A percentile compares a stretch with the other conserved stretches of the same genome.
phyloP scores from a whole-genome alignment of 1,140 invertebrate species.

The Dinoponera quadriceps region DNA sequence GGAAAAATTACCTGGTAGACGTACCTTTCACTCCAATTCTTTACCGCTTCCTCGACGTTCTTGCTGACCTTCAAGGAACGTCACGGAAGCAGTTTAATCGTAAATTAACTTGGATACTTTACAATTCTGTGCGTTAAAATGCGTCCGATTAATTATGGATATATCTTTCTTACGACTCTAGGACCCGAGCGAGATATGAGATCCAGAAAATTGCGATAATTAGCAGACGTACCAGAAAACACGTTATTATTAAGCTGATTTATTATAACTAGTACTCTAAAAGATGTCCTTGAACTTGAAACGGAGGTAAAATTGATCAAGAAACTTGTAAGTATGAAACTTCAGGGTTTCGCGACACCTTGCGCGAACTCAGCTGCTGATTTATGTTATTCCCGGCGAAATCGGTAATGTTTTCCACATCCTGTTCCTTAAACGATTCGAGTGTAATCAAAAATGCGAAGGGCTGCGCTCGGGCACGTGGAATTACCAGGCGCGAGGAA shows the following conservation, averaged over 20 bases:
- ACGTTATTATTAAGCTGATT: not conserved
- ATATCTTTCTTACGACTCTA: not conserved
- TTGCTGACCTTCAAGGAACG: constrained; percentile 27
- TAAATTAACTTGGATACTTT: constrained; percentile 39
- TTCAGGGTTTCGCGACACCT: not conserved
- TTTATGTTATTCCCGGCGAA: constrained; percentile 43
- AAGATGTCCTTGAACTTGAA: not conserved
- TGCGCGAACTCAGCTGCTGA: not conserved
- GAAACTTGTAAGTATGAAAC: not conserved
- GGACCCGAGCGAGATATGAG: not conserved
- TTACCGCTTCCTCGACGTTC: constrained; percentile 54
- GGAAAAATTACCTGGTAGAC: constrained; percentile 60
- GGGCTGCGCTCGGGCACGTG: constrained; percentile 21
- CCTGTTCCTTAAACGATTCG: constrained; percentile 5
- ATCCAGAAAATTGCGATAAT: constrained; percentile 11
- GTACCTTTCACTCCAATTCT: constrained; percentile 56
- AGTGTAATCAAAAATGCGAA: constrained; percentile 57
- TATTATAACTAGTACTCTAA: not conserved
- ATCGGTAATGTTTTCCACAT: constrained; percentile 46
- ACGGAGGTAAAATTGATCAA: not conserved
- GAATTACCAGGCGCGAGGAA: constrained; percentile 65
- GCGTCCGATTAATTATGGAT: constrained; percentile 29
- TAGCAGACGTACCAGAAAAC: not conserved
- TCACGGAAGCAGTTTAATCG: constrained; percentile 46
- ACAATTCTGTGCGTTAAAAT: constrained; percentile 7